These are phyloP conservation scores for Meteorus cinctellus DNA, from an alignment of 2,888 invertebrate genomes.

Conservation along the genomic window DNA sequence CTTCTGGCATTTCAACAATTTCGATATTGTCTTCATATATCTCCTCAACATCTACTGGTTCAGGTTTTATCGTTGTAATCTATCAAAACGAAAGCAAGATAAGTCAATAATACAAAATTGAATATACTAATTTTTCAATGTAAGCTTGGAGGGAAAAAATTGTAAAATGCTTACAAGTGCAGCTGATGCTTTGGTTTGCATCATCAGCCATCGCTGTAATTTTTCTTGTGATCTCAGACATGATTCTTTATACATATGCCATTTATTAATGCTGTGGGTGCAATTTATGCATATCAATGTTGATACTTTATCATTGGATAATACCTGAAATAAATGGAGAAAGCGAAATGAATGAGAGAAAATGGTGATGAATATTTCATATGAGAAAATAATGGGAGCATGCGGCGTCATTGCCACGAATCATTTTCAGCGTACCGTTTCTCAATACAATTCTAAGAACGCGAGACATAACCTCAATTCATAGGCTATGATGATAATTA, in stretches of 20 bases:
- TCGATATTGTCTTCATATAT: conserved; percentile 53
- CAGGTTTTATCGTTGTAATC: conserved; percentile 76
- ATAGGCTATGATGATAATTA: neutral
- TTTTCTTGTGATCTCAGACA: conserved; percentile 81
- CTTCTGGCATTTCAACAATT: conserved; percentile 72
- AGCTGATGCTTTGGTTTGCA: conserved; percentile 48
- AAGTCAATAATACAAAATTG: conserved; percentile 18
- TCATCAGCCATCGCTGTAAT: conserved; percentile 76
- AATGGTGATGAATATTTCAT: neutral
- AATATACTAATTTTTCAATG: neutral
- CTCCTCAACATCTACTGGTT: conserved; percentile 76
- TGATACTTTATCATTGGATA: conserved; percentile 78
- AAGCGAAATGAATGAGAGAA: conserved; percentile 47
- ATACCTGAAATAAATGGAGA: conserved; percentile 76
- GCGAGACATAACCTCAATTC: conserved; percentile 1
- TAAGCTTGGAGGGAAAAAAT: no score
- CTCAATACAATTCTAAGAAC: neutral
- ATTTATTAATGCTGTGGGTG: conserved; percentile 79
- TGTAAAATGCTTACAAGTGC: conserved; percentile 51
- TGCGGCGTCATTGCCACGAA: conserved; percentile 20
- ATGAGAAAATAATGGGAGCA: neutral
- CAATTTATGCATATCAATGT: conserved; percentile 81
- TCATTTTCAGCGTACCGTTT: conserved; percentile 1
- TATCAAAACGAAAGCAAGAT: conserved; percentile 58
- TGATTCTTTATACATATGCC: conserved; percentile 79